phyloP scores from a whole-genome alignment of 2,113 vertebrate genomes.

The Oryctolagus cuniculus region DNA sequence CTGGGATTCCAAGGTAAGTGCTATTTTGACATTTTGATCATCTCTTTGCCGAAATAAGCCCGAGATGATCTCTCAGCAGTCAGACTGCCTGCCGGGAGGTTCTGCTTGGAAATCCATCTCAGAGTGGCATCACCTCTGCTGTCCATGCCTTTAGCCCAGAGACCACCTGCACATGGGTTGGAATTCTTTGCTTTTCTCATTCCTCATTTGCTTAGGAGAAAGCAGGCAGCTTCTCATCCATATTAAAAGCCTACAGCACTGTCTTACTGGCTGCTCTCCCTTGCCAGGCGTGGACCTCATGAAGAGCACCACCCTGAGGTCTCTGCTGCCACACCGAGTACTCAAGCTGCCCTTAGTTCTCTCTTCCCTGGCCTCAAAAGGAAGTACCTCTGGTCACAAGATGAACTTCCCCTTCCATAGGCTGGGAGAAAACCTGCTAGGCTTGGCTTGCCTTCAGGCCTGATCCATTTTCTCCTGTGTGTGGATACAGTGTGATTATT shows the following conservation, averaged over 20 bases:
- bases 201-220: slow-evolving; percentile 54
- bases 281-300: slow-evolving; percentile 53
- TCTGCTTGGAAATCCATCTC: background rate
- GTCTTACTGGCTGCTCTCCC: slow-evolving; percentile 41
- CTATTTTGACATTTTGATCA: slow-evolving; percentile 34
- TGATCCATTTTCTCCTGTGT: background rate
- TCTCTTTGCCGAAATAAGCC: slow-evolving; percentile 38
- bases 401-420: slow-evolving; percentile 57
- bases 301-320: background rate
- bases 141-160: background rate
- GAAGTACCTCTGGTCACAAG: slow-evolving; percentile 60
- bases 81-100: background rate
- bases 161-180: slow-evolving; percentile 12
- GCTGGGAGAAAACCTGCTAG: slow-evolving; percentile 42
- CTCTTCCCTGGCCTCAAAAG: slow-evolving; percentile 37
- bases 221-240: slow-evolving; percentile 74
- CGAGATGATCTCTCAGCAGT: background rate
- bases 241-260: slow-evolving; percentile 60
- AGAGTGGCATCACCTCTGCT: background rate
- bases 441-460: background rate
- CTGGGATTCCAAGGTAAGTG: slow-evolving; percentile 75
- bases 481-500: background rate
- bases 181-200: slow-evolving; percentile 24
- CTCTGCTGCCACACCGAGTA: background rate
- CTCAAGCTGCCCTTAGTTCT: slow-evolving; percentile 1